These are phyloP conservation scores for Cetoscarus ocellatus DNA, from an alignment of 2,797 vertebrate species.

Conservation along the genomic window DNA sequence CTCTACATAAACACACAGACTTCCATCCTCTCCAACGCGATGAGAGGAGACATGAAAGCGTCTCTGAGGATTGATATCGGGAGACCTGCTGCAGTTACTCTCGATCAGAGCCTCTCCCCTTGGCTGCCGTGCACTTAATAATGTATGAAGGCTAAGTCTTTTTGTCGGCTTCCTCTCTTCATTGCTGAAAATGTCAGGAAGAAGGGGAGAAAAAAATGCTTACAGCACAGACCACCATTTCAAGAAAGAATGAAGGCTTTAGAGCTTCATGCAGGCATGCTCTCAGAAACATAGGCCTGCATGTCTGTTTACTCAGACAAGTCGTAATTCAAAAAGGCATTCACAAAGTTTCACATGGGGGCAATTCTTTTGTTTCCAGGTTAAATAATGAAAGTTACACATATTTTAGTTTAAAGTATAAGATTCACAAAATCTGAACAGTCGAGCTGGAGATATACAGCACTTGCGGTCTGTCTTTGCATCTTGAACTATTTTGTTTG, in stretches of 20 bases:
- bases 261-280: background rate
- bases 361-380: too few relatives aligned
- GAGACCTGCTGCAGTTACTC: constrained; percentile 28
- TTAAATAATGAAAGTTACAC: too few relatives aligned
- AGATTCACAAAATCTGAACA: too few relatives aligned
- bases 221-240: constrained; percentile 31
- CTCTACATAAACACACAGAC: constrained; percentile 15
- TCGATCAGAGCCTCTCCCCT: constrained; percentile 30
- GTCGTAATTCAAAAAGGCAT: too few relatives aligned
- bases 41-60: constrained; percentile 27
- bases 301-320: background rate
- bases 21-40: constrained; percentile 16
- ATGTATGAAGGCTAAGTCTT: constrained; percentile 73
- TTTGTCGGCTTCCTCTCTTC: constrained; percentile 58
- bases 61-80: constrained; percentile 18
- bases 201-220: constrained; percentile 26
- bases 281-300: background rate
- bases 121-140: constrained; percentile 64
- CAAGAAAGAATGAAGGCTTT: background rate
- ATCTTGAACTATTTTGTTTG: too few relatives aligned
- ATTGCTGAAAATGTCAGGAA: constrained; percentile 74
- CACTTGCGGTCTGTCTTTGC: too few relatives aligned
- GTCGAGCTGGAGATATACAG: too few relatives aligned
- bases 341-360: too few relatives aligned
- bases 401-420: too few relatives aligned